Base-by-base conservation (phyloP, 2,888 invertebrate species). In the Rhingia campestris region DNA sequence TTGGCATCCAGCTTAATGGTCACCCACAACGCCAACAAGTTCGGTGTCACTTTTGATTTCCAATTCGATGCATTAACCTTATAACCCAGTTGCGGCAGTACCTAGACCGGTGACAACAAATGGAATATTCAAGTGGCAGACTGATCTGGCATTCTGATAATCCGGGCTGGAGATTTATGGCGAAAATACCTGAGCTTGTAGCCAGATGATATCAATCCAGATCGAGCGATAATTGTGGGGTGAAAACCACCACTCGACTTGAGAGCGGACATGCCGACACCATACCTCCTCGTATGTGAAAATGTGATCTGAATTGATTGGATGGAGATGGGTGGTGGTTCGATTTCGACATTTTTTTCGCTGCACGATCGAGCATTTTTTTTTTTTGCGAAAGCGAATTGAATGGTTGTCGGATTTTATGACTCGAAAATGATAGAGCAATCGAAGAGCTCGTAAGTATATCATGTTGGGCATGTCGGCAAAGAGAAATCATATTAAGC, bases 41-140 rank as follows among this genome's bases (percentile, higher is more conserved):
- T 66, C 67, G 73, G 39, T 73, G 67, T 53, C 81, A 82, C 81
- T 82, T 77, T 82, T 82, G 67, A 53, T 82, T 77, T 82, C 77
- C 61, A 77, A 77, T 81, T 72, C 43, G 61, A 61, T 63, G 45
- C 37, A 63, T 73, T 77, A 73, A 67, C 77, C 77, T 67, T 77
- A 56, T 77, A 51, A 53, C 77, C 81, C 63, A 77, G 56, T 73
- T 81, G 43, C 33, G 14, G 6, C 12, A 35, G 39, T 22, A 22
- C 22, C 22, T 22, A 22, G 22, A 22, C 22, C 33, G 53, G 22
- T 30, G 7, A 7, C 47, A 6, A 10, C 32, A 22, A 3, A 22
- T 32, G 35, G 64, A 66, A 76, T 76, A 33, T 7, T 10, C 0
- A 37, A 74, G 33, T 51, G 22, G 45, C n/a, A 10, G 53, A 30